These are phyloP conservation scores for Montipora capricornis DNA, from an alignment of 64 coral and sea anemone genomes.

Conservation along the genomic window DNA sequence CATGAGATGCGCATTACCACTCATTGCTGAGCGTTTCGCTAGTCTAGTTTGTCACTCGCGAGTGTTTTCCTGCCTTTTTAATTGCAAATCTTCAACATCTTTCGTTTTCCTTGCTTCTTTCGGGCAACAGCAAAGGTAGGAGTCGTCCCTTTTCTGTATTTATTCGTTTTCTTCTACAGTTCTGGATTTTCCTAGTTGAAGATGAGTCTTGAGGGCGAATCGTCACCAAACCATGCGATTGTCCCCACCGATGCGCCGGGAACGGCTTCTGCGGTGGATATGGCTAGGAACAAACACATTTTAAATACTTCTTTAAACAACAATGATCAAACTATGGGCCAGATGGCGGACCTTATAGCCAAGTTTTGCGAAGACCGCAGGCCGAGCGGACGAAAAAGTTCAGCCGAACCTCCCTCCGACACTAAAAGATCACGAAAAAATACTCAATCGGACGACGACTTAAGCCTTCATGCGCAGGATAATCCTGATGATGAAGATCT, in stretches of 20 bases:
- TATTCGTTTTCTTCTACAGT: too few relatives aligned
- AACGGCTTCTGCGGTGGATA: conserved; percentile 20
- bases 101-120: too few relatives aligned
- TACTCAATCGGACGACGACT: too few relatives aligned
- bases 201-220: conserved; percentile 23
- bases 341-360: conserved; percentile 47
- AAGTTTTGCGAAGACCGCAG: conserved; percentile 32
- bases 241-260: conserved; percentile 30
- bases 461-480: too few relatives aligned
- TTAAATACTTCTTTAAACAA: background rate
- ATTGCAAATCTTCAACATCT: background rate
- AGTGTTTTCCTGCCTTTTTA: background rate
- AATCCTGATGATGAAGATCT: too few relatives aligned
- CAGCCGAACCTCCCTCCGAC: too few relatives aligned
- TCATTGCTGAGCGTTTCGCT: background rate
- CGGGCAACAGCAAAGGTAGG: too few relatives aligned
- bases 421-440: too few relatives aligned
- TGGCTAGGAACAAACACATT: background rate
- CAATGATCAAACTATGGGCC: conserved; percentile 41
- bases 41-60: background rate
- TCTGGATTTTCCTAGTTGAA: too few relatives aligned
- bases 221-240: conserved; percentile 35
- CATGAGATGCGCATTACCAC: background rate
- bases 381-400: background rate
- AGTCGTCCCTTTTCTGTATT: too few relatives aligned